phyloP scores from a whole-genome alignment of 2,113 vertebrate genomes.

The Diphyllodes magnificus region DNA sequence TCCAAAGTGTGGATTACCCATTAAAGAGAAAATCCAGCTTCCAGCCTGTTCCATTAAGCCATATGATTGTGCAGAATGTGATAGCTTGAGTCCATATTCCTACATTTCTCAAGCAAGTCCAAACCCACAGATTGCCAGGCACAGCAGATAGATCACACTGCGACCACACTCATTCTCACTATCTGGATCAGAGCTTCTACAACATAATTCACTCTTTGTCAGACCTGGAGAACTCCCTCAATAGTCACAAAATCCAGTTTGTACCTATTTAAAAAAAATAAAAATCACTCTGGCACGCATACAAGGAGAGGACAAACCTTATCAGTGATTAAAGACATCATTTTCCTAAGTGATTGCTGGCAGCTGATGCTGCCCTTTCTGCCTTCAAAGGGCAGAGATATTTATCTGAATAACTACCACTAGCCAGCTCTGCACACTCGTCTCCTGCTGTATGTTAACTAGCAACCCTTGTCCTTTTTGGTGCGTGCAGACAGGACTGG shows the following conservation, averaged over 20 bases:
- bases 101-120: neutral
- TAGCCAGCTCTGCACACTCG: neutral
- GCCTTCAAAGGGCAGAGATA: neutral
- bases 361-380: neutral
- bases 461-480: neutral
- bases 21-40: neutral
- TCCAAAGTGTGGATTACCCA: neutral
- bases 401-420: neutral
- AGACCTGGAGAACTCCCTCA: neutral
- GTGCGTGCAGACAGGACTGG: neutral
- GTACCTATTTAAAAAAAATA: neutral
- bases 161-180: neutral
- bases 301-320: neutral
- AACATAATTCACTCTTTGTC: neutral
- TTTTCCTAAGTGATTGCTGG: neutral
- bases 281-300: neutral
- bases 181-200: neutral
- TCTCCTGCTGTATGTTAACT: neutral
- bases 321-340: neutral
- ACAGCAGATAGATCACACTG: neutral
- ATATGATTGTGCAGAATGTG: neutral
- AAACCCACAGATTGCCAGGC: neutral
- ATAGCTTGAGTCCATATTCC: neutral
- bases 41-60: neutral
- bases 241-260: neutral